Percentiles rank a stretch among this genome's conserved stretches.
phyloP scores from a whole-genome alignment of 1,140 invertebrate species.

The Oncopodura yosiiana region DNA sequence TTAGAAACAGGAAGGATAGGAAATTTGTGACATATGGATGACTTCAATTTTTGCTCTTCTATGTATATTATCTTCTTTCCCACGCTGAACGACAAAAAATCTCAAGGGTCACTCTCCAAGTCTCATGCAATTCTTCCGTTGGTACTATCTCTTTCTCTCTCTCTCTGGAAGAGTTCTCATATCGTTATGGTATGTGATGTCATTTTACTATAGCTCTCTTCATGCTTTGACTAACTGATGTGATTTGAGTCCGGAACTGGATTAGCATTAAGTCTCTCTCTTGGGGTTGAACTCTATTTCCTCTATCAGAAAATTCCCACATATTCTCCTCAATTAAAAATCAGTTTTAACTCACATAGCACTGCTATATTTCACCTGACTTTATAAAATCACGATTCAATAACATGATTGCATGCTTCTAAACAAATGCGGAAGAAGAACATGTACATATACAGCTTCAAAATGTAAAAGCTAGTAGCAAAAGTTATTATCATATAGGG shows the following conservation, averaged over 20 bases:
- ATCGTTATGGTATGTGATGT: background rate
- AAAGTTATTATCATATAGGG: too few relatives aligned
- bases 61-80: background rate
- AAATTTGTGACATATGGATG: conserved; percentile 24
- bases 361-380: too few relatives aligned
- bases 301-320: conserved; percentile 1
- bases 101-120: conserved; percentile 12
- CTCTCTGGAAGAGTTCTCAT: background rate
- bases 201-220: background rate
- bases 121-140: background rate
- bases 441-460: too few relatives aligned
- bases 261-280: conserved; percentile 12
- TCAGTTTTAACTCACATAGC: background rate
- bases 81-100: conserved; percentile 14
- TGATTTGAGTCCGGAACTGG: conserved; percentile 9
- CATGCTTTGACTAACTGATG: background rate
- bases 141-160: background rate
- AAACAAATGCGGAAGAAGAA: too few relatives aligned
- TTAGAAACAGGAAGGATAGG: conserved; percentile 10
- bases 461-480: too few relatives aligned
- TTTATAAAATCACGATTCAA: too few relatives aligned
- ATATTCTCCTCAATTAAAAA: background rate
- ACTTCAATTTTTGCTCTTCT: conserved; percentile 19
- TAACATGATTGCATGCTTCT: too few relatives aligned
- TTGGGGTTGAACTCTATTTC: conserved; percentile 16